A percentile compares a stretch with the other conserved stretches of the same genome.
phyloP scores from a whole-genome alignment of 2,888 invertebrate species.

The Andrena hattorfiana region DNA sequence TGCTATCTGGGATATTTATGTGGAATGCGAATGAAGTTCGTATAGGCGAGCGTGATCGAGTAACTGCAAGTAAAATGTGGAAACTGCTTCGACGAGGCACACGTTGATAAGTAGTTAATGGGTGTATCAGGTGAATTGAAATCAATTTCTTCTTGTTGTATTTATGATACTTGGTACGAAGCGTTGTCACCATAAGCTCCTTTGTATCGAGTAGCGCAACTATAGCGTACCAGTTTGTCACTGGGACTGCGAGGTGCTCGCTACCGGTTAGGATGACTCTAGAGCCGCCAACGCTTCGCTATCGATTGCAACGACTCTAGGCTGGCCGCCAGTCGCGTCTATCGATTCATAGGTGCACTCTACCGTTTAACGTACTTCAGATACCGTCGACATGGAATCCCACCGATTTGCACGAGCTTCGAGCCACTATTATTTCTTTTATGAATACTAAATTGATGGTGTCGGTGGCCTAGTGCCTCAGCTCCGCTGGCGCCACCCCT shows the following conservation, averaged over 20 bases:
- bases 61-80: too few relatives aligned
- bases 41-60: too few relatives aligned
- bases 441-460: not conserved
- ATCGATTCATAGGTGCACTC: not conserved
- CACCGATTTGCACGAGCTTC: not conserved
- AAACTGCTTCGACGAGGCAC: too few relatives aligned
- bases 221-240: not conserved
- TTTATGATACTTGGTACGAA: not conserved
- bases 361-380: not conserved
- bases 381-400: not conserved
- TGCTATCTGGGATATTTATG: too few relatives aligned
- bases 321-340: not conserved
- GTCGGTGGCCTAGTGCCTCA: not conserved
- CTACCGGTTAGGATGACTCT: not conserved
- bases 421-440: not conserved
- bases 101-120: too few relatives aligned
- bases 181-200: not conserved
- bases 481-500: not conserved
- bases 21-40: too few relatives aligned
- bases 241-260: not conserved
- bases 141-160: too few relatives aligned
- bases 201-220: conserved; percentile 22
- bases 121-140: too few relatives aligned
- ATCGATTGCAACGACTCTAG: not conserved
- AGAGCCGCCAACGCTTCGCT: not conserved